Evolutionary conservation across 2,888 invertebrate genomes (phyloP).

Genomic region (Xylota segnis): DNA sequence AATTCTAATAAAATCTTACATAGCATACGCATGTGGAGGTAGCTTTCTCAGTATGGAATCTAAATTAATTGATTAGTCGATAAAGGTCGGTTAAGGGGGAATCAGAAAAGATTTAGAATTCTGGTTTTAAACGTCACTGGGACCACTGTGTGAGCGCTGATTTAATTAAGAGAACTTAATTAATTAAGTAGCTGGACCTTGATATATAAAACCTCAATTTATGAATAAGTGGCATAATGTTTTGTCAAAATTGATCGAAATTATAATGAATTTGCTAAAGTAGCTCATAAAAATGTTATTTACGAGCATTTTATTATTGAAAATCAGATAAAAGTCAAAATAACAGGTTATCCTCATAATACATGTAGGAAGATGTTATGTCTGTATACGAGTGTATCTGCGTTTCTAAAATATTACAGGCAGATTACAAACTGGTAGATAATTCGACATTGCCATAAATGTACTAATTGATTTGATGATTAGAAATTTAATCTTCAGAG

Average conservation of each 20-base stretch:
- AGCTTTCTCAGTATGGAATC: background rate
- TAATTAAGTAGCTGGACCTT: background rate
- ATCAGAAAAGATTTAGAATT: background rate
- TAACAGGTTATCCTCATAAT: background rate
- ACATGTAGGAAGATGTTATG: background rate
- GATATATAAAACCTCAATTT: slow-evolving; percentile 11
- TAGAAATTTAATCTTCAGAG: too few species aligned
- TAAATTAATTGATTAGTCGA: slow-evolving; percentile 17
- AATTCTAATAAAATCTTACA: background rate
- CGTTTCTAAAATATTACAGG: background rate
- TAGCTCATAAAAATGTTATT: background rate
- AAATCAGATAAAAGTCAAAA: background rate
- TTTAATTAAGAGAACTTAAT: background rate
- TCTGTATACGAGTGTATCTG: too few species aligned
- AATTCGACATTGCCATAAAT: background rate
- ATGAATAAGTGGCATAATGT: background rate
- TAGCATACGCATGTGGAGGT: too few species aligned
- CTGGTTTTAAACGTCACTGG: background rate
- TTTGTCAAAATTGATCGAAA: background rate
- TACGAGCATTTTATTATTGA: background rate
- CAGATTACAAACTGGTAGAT: background rate
- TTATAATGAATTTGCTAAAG: slow-evolving; percentile 1
- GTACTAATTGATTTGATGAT: too few species aligned
- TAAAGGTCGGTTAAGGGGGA: background rate
- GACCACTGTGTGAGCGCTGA: background rate